Evolutionary conservation across 2,888 invertebrate species (phyloP), one percentile per base, ranked within the genome.

Genomic region (Troilus luridus): DNA sequence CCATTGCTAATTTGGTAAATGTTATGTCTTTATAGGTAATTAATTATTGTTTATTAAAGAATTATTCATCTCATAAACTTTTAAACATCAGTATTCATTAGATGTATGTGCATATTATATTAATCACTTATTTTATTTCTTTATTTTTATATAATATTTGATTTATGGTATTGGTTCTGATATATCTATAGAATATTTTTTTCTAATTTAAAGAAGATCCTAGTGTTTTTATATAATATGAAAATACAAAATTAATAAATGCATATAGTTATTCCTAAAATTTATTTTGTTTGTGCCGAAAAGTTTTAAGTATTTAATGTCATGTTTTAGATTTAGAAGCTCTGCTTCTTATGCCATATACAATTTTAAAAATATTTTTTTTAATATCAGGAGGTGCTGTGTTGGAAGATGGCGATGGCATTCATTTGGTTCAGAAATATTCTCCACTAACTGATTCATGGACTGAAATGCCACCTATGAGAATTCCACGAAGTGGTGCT

Each of bases 331-430:
- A 64, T n/a, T 64, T 64, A n/a, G 10, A 64, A 64, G n/a, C n/a
- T 67, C 24, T 67, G 5, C 12, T 24, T 67, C 14, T 2, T 24
- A 5, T 24, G 14, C n/a, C 24, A 3, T n/a, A 64, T 3, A 67
- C 1, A 67, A 67, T 14, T 67, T 67, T 24, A 10, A 85, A 17
- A 77, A 1, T 85, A 5, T 85, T n/a, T 56, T 85, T n/a, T 56
- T 85, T 54, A 56, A 17, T 11, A 54, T 41, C 19, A 85, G 95
- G 95, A 91, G 95, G 95, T 56, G 95, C 95, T 62, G 94, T 95
- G n/a, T 92, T 95, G 91, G 95, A 95, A 92, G 95, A 95, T 93
- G 95, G 95, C 0, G 95, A 95, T 93, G 95, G 95, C 7, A 94
- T 94, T 91, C 94, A 94, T 91, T 92, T 94, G 89, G 95, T 95